Percentiles rank a stretch among this genome's conserved stretches.
Conservation (phyloP, 2,113 vertebrate species). For the Dasyurus viverrinus region DNA sequence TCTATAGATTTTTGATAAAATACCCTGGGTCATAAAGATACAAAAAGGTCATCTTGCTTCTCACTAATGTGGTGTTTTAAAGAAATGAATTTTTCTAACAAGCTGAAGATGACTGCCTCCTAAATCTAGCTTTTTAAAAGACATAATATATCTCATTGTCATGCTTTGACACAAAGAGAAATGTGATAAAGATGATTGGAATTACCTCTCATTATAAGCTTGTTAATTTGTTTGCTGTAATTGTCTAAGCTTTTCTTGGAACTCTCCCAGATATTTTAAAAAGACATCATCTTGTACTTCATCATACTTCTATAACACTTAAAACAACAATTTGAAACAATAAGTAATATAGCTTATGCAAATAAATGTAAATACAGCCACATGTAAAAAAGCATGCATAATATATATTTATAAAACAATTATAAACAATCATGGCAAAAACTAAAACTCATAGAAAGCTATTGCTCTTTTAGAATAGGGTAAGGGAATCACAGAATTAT, state of each 20-base stretch:
- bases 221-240: constrained; percentile 67
- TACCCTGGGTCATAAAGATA: background rate
- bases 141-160: constrained; percentile 58
- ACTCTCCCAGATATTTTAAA: constrained; percentile 61
- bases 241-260: constrained; percentile 70
- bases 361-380: constrained; percentile 55
- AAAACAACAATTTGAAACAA: constrained; percentile 66
- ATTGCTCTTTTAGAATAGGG: constrained; percentile 1
- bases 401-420: constrained; percentile 21
- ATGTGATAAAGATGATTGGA: constrained; percentile 39
- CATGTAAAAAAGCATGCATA: background rate
- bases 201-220: constrained; percentile 49
- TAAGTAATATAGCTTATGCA: constrained; percentile 57
- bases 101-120: constrained; percentile 59
- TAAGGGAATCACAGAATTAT: background rate
- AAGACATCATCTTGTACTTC: constrained; percentile 64
- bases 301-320: constrained; percentile 43
- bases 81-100: constrained; percentile 59
- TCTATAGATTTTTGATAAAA: background rate
- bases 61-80: background rate
- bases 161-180: constrained; percentile 56
- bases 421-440: background rate
- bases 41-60: background rate
- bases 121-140: constrained; percentile 51
- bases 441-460: constrained; percentile 4